phyloP scores from a whole-genome alignment of 2,797 vertebrate genomes.

The Scyliorhinus canicula region DNA sequence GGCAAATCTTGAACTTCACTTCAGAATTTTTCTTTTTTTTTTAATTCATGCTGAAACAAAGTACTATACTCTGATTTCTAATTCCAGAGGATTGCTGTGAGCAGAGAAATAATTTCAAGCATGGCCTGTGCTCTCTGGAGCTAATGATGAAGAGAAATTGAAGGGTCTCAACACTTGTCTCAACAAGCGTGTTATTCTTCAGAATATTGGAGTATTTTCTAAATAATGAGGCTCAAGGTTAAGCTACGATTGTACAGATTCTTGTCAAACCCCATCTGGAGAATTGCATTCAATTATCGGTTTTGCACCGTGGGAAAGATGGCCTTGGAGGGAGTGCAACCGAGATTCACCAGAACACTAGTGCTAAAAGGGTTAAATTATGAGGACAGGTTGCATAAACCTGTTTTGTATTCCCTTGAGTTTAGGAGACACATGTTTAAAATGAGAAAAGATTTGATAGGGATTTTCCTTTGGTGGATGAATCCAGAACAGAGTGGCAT shows the following conservation, averaged over 20 bases:
- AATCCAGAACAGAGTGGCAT: neutral
- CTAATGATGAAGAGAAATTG: neutral
- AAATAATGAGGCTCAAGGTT: neutral
- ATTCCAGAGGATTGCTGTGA: neutral
- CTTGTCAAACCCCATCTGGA: neutral
- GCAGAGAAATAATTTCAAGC: neutral
- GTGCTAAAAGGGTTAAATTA: neutral
- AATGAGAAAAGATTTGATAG: neutral
- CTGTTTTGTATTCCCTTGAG: neutral
- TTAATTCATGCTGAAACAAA: neutral
- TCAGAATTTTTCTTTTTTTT: neutral
- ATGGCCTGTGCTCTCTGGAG: neutral
- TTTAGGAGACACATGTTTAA: neutral
- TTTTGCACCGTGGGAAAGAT: neutral
- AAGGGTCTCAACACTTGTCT: neutral
- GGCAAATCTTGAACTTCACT: neutral
- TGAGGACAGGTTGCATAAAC: neutral
- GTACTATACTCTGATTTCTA: neutral
- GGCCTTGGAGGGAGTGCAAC: neutral
- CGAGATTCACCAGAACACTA: neutral
- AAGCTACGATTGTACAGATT: neutral
- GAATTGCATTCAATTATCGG: neutral
- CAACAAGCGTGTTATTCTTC: neutral
- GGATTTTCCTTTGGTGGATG: neutral
- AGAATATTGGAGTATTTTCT: neutral